Conservation (phyloP, 2,797 vertebrate species). For the Rhinogobio ventralis region DNA sequence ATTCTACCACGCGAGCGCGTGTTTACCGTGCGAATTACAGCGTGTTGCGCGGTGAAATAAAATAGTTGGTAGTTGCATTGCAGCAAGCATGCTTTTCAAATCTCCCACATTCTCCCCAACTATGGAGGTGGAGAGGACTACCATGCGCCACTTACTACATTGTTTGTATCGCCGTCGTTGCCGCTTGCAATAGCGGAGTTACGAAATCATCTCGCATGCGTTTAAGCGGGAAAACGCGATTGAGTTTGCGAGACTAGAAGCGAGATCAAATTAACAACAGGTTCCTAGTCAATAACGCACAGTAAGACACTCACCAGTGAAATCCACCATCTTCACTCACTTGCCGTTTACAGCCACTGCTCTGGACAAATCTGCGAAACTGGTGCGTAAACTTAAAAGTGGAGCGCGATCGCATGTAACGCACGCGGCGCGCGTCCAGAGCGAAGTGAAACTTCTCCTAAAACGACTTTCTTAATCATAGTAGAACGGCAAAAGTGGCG, state of each 20-base stretch:
- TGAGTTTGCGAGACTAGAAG: slow-evolving; percentile 10
- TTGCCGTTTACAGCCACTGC: slow-evolving; percentile 79
- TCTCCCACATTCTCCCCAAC: slow-evolving; percentile 89
- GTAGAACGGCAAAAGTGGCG: slow-evolving; percentile 81
- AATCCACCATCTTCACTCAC: slow-evolving; percentile 91
- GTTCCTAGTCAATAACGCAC: slow-evolving; percentile 84
- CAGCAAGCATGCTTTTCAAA: slow-evolving; percentile 85
- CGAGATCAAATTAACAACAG: slow-evolving; percentile 72
- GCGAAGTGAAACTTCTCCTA: slow-evolving; percentile 54
- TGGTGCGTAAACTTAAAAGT: slow-evolving; percentile 73
- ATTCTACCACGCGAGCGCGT: too few relatives aligned
- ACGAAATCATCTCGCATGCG: not conserved
- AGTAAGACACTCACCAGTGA: slow-evolving; percentile 85
- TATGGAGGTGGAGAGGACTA: slow-evolving; percentile 78
- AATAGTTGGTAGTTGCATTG: slow-evolving; percentile 61
- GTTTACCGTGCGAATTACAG: not conserved
- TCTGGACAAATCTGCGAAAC: slow-evolving; percentile 74
- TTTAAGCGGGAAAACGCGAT: slow-evolving; percentile 40
- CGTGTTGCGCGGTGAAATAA: not conserved
- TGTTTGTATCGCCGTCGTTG: slow-evolving; percentile 74
- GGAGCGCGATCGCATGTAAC: slow-evolving; percentile 24
- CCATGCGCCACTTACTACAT: slow-evolving; percentile 85
- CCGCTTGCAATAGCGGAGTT: slow-evolving; percentile 10
- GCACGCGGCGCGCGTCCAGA: slow-evolving; percentile 54
- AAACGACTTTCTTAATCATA: slow-evolving; percentile 67